A percentile compares a stretch with the other conserved stretches of the same genome.
These are phyloP conservation scores for Nesospiza acunhae DNA, from an alignment of 2,113 vertebrate species.

Conservation along the genomic window DNA sequence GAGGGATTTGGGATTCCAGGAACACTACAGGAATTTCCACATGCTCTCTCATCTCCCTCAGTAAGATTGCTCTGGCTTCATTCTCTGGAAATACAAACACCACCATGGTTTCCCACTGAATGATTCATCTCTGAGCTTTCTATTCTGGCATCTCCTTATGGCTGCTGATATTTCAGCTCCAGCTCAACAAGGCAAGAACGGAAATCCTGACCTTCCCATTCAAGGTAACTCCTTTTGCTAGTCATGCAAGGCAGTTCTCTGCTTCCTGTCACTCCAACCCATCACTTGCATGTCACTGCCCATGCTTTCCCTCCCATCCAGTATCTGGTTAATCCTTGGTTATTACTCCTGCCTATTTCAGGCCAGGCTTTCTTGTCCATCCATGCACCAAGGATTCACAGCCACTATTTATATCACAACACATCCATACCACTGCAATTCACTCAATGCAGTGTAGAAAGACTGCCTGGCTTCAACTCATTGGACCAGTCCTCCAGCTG, in stretches of 20 bases:
- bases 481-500: neutral
- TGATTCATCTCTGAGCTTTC: neutral
- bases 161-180: neutral
- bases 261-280: neutral
- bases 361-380: neutral
- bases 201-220: neutral
- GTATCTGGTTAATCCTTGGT: neutral
- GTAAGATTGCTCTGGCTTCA: neutral
- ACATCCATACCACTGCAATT: too few relatives aligned
- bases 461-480: neutral
- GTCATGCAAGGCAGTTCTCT: neutral
- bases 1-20: neutral
- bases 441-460: accelerated
- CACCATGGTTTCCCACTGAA: neutral
- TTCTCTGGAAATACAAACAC: neutral
- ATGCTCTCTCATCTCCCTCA: neutral
- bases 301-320: neutral
- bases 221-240: neutral
- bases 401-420: neutral
- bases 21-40: neutral
- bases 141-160: neutral
- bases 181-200: neutral
- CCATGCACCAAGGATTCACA: neutral
- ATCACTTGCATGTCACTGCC: neutral
- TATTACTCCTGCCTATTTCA: neutral